These are phyloP conservation scores for Momotus momota DNA, from an alignment of 2,797 vertebrate genomes.

Conservation along the genomic window DNA sequence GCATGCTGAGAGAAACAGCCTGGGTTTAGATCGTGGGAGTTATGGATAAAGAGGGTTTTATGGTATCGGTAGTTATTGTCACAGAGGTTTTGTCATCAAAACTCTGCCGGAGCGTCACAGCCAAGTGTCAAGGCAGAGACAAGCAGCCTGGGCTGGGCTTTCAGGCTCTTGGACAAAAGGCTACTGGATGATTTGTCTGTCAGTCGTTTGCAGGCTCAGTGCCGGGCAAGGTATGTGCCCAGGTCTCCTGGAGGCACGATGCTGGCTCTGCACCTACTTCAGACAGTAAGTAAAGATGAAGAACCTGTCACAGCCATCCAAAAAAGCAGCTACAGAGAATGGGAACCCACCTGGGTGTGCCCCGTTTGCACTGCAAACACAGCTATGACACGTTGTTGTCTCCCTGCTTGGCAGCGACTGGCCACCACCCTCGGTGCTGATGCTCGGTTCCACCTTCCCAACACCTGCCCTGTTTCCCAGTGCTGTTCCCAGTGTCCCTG, in stretches of 20 bases:
- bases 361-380: neutral
- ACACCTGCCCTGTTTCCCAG: neutral
- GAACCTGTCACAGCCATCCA: neutral
- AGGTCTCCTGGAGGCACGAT: neutral
- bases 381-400: neutral
- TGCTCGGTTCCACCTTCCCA: neutral
- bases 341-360: neutral
- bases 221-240: neutral
- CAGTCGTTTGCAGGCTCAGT: neutral
- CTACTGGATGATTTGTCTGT: neutral
- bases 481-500: fast-evolving
- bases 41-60: neutral
- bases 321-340: neutral
- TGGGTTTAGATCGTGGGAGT: neutral
- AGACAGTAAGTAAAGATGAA: neutral
- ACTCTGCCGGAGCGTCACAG: neutral
- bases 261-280: neutral
- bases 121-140: neutral
- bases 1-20: neutral
- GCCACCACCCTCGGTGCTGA: neutral
- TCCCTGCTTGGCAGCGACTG: neutral
- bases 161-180: neutral
- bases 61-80: neutral
- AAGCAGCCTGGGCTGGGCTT: neutral
- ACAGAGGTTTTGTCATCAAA: neutral